Percentiles rank a stretch among this genome's conserved stretches.
These are phyloP conservation scores for Rhinogobio ventralis DNA, from an alignment of 2,797 vertebrate species.

Conservation along the genomic window DNA sequence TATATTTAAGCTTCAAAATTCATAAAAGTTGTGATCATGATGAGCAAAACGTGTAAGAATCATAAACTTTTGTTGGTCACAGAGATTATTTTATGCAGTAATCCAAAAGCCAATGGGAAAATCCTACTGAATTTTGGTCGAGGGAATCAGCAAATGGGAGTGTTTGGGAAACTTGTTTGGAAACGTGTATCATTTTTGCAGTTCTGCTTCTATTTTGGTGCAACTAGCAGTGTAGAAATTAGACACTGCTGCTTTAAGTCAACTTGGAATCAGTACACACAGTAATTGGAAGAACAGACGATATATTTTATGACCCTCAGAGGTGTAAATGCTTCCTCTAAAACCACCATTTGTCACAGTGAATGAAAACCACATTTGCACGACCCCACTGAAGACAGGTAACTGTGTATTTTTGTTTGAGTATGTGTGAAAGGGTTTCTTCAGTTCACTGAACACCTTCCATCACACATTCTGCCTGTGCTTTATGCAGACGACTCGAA, in stretches of 20 bases:
- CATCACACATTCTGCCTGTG: background rate
- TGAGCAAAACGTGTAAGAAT: background rate
- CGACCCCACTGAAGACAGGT: background rate
- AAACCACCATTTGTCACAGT: constrained; percentile 28
- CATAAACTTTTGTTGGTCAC: background rate
- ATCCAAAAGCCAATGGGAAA: background rate
- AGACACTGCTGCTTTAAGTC: constrained; percentile 2
- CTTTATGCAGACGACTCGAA: background rate
- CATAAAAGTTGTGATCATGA: background rate
- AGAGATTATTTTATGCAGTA: background rate
- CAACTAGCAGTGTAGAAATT: background rate
- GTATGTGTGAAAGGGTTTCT: constrained; percentile 1
- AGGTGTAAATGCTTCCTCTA: constrained; percentile 42
- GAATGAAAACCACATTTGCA: constrained; percentile 34
- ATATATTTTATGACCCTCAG: constrained; percentile 38
- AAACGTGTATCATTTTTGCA: background rate
- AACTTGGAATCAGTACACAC: constrained; percentile 5
- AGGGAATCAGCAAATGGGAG: background rate
- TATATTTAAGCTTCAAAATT: background rate
- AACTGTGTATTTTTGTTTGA: constrained; percentile 25
- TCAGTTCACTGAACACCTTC: background rate
- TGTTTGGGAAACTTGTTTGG: background rate
- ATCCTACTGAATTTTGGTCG: background rate
- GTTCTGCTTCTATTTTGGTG: background rate
- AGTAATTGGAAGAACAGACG: constrained; percentile 35